phyloP scores from a whole-genome alignment of 64 coral and sea anemone species.

The Actinia equina region DNA sequence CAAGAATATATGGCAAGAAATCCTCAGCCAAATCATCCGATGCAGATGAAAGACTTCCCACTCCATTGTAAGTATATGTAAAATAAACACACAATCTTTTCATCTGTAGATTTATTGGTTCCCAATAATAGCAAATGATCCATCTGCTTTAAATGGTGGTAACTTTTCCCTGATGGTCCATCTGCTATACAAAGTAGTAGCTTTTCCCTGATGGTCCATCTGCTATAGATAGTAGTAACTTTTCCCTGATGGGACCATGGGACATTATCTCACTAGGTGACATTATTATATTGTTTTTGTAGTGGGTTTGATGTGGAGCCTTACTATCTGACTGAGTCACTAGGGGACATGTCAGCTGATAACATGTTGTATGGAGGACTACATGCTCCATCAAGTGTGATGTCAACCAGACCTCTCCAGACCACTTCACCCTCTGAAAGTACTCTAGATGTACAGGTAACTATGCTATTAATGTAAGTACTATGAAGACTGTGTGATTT shows the following conservation, averaged over 20 bases:
- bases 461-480: too few species aligned
- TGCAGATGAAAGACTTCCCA: slow-evolving; percentile 35
- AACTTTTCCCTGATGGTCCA: too few species aligned
- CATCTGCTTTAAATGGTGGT: too few species aligned
- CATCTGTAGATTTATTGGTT: neutral
- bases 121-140: neutral
- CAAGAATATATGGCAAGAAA: slow-evolving; percentile 42
- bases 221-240: too few species aligned
- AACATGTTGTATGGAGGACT: neutral
- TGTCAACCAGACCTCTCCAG: slow-evolving; percentile 37
- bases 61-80: slow-evolving; percentile 83
- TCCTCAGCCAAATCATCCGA: slow-evolving; percentile 34
- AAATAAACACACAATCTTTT: neutral
- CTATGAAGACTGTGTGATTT: too few species aligned
- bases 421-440: slow-evolving; percentile 26
- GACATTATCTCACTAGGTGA: too few species aligned
- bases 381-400: slow-evolving; percentile 12
- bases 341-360: slow-evolving; percentile 36
- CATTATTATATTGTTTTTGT: neutral
- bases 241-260: too few species aligned
- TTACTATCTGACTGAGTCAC: slow-evolving; percentile 72
- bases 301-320: slow-evolving; percentile 96
- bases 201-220: too few species aligned
- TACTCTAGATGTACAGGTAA: slow-evolving; percentile 13
- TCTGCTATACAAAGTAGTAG: too few species aligned